Conservation (phyloP, 2,113 vertebrate species). For the Pandion haliaetus region DNA sequence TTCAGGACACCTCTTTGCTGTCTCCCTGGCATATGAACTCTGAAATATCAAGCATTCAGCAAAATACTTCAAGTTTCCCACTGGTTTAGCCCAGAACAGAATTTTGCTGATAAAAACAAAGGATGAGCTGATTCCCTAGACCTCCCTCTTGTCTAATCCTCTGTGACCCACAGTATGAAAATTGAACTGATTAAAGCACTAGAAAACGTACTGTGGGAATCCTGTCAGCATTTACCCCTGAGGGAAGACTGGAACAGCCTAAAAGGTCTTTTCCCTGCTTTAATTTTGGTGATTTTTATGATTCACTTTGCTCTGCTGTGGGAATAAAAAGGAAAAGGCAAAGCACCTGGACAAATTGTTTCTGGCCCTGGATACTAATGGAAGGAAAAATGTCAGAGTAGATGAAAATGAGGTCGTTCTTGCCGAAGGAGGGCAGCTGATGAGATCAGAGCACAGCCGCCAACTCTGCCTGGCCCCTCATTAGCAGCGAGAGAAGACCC, state of each 20-base stretch:
- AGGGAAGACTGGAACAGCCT: background rate
- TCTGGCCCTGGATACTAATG: constrained; percentile 24
- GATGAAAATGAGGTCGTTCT: constrained; percentile 11
- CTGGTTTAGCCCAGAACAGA: background rate
- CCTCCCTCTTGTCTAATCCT: constrained; percentile 10
- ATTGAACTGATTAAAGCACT: constrained; percentile 26
- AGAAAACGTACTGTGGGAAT: background rate
- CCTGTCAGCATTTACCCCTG: background rate
- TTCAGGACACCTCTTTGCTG: background rate
- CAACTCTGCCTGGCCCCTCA: background rate
- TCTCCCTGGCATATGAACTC: background rate
- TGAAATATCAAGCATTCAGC: constrained; percentile 2
- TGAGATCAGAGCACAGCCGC: constrained; percentile 11
- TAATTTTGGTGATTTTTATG: background rate
- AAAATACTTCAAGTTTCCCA: background rate
- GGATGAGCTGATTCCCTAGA: background rate
- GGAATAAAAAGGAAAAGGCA: constrained; percentile 15
- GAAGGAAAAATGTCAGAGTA: constrained; percentile 39
- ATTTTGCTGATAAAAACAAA: constrained; percentile 35
- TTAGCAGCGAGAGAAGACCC: background rate
- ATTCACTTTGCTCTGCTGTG: background rate
- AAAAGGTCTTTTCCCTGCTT: constrained; percentile 23
- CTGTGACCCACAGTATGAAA: background rate
- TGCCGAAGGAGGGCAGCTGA: background rate
- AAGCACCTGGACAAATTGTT: constrained; percentile 56